These are phyloP conservation scores for Pachyramphus minor DNA, from an alignment of 2,113 vertebrate species.

Conservation along the genomic window DNA sequence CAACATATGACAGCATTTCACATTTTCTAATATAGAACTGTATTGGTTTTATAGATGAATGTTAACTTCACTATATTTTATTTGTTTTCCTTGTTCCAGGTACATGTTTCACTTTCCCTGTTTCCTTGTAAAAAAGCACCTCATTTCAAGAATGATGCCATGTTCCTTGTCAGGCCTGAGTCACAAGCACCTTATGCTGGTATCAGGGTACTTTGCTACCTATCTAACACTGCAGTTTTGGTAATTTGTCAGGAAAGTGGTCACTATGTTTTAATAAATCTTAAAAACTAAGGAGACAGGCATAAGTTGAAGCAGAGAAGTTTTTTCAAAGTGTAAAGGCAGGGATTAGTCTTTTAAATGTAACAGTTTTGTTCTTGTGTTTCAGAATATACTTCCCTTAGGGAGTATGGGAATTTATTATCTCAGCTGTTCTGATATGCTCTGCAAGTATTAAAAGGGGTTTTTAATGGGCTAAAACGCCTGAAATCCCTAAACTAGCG, in stretches of 20 bases:
- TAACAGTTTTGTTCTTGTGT: background rate
- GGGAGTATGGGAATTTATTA: background rate
- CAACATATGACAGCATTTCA: background rate
- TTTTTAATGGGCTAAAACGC: background rate
- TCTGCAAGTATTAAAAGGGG: background rate
- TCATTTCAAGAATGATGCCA: background rate
- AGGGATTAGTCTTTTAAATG: background rate
- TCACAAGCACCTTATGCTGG: background rate
- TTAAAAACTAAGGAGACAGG: background rate
- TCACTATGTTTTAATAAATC: background rate
- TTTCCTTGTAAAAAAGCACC: background rate
- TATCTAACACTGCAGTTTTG: background rate
- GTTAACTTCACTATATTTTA: background rate
- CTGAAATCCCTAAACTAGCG: background rate
- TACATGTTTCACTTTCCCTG: background rate
- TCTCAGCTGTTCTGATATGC: background rate
- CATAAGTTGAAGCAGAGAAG: background rate
- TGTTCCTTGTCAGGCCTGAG: background rate
- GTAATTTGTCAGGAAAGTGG: background rate
- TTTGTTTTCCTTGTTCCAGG: background rate
- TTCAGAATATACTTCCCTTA: background rate
- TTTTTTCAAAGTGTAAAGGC: background rate
- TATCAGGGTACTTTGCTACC: background rate
- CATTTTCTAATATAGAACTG: background rate
- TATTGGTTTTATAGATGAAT: background rate